Conservation (phyloP, 2,888 invertebrate species). For the Aleiodes leptofemur region DNA sequence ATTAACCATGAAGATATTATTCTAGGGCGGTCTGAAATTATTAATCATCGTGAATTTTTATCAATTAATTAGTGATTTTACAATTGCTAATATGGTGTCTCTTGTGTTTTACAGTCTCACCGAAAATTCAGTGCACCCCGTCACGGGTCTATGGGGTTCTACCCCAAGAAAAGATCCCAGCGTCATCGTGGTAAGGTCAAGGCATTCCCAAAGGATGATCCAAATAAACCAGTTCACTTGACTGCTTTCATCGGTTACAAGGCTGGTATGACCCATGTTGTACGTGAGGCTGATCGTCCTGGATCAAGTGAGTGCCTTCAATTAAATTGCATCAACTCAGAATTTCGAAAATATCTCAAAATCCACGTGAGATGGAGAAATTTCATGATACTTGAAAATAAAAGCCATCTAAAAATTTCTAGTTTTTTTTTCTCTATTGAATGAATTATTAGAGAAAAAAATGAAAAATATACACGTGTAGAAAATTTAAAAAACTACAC, state of each 20-base stretch:
- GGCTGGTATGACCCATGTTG: conserved; percentile 99
- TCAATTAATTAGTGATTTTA: neutral
- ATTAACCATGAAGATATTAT: conserved; percentile 80
- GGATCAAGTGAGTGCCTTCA: conserved; percentile 91
- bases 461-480: too few species aligned
- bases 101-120: conserved; percentile 87
- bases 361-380: too few species aligned
- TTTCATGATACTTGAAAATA: too few species aligned
- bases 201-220: conserved; percentile 99
- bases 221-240: conserved; percentile 96
- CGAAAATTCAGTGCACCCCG: conserved; percentile 99
- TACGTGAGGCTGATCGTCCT: conserved; percentile 98
- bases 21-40: conserved; percentile 86
- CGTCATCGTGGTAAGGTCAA: conserved; percentile 99
- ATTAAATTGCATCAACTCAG: neutral
- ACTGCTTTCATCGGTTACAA: conserved; percentile 99
- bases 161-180: conserved; percentile 97
- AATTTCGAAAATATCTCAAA: too few species aligned
- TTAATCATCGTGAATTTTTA: conserved; percentile 10
- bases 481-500: too few species aligned
- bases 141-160: conserved; percentile 99
- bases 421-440: too few species aligned
- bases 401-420: too few species aligned
- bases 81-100: conserved; percentile 4
- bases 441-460: too few species aligned